Evolutionary conservation across 2,888 invertebrate species (phyloP).

Genomic region (Calameuta idolon): DNA sequence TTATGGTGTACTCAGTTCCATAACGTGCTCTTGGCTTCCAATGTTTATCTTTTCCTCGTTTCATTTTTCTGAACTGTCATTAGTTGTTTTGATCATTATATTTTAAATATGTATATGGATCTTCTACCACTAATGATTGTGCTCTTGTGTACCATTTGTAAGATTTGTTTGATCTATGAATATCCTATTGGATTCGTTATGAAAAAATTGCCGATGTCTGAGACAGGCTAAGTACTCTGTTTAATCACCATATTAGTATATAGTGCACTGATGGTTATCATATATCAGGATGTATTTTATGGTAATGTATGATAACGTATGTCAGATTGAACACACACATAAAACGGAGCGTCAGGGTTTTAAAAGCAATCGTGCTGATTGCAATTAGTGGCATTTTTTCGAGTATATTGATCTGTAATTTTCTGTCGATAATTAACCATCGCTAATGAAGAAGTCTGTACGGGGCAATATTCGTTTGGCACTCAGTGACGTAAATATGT

Average conservation of each 20-base stretch:
- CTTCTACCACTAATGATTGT: neutral
- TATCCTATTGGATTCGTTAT: neutral
- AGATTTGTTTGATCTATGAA: neutral
- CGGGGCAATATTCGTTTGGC: neutral
- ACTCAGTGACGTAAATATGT: neutral
- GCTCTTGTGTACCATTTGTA: neutral
- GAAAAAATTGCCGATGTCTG: neutral
- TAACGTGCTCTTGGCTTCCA: neutral
- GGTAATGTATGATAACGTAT: slow-evolving; percentile 3
- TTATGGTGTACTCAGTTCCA: neutral
- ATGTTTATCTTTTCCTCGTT: neutral
- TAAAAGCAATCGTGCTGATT: neutral
- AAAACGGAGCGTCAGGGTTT: slow-evolving; percentile 1
- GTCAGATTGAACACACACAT: slow-evolving; percentile 4
- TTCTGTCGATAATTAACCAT: neutral
- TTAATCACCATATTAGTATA: neutral
- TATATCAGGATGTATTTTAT: neutral
- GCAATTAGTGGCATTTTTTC: neutral
- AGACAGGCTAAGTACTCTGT: neutral
- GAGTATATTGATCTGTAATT: neutral
- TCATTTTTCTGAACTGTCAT: neutral
- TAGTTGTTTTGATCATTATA: neutral
- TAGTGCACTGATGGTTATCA: neutral
- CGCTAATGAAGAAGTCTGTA: neutral
- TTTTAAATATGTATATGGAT: neutral